Base-by-base conservation (phyloP, 2,888 invertebrate species). In the Chalcosyrphus nemorum region DNA sequence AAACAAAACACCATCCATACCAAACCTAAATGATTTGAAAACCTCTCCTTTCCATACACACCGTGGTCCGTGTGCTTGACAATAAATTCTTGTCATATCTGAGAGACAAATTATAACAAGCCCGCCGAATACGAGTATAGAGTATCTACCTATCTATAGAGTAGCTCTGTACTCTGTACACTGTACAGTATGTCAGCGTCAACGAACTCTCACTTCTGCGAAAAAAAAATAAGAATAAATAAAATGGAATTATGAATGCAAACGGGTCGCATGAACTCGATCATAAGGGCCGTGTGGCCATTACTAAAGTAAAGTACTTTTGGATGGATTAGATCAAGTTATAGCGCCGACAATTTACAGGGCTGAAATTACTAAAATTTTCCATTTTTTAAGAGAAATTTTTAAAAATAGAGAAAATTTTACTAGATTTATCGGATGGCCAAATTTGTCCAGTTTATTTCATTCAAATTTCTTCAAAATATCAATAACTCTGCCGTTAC, bases 1-100 rank as follows among this genome's bases (percentile, higher is more conserved):
- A 11, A 32, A 27, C 11, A 52, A 43, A 15, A 21, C 19, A 21
- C n/a, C n/a, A n/a, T n/a, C n/a, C n/a, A n/a, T n/a, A 61, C 61
- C 15, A 21, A n/a, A 6, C 5, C 32, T 9, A 21, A 41, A 24
- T 32, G n/a, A 13, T 5, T 15, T n/a, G 29, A 7, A 41, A 3
- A 19, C 45, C n/a, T 57, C 81, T 81, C 47, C 54, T 75, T 45
- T 24, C 24, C 24, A 24, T 4, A 24, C 38, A 24, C 66, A 29
- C 50, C 29, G 15, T 15, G n/a, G n/a, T n/a, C n/a, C n/a, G 29
- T 38, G 56, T 65, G 54, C 71, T 72, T 82, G 32, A 74, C 78
- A 84, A 80, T 80, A 84, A 84, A 84, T 84, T 80, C 70, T 54
- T 84, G 74, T 84, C 84, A 84, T 80, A 75, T 84, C 84, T 75